A percentile compares a stretch with the other conserved stretches of the same genome.
These are phyloP conservation scores for Noctua fimbriata DNA, from an alignment of 2,888 invertebrate genomes.

Conservation along the genomic window DNA sequence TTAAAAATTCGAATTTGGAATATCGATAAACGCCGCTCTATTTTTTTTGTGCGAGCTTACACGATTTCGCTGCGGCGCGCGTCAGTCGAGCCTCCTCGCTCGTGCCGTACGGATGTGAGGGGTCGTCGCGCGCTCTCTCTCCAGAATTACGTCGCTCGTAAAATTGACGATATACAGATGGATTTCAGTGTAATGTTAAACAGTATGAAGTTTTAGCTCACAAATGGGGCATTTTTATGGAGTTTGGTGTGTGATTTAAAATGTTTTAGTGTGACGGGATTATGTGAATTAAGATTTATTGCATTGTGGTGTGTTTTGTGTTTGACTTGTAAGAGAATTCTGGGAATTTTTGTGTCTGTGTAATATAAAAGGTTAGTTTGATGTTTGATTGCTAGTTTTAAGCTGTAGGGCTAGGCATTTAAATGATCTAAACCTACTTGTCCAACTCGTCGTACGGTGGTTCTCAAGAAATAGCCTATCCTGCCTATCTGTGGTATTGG, in stretches of 20 bases:
- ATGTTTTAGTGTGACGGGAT: conserved; percentile 71
- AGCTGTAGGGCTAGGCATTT: conserved; percentile 28
- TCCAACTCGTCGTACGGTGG: conserved; percentile 34
- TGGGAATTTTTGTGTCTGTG: conserved; percentile 56
- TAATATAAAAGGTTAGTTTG: conserved; percentile 70
- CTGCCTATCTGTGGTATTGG: conserved; percentile 46
- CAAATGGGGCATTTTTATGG: conserved; percentile 67
- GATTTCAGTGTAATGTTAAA: conserved; percentile 75
- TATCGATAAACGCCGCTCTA: conserved; percentile 69
- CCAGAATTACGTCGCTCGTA: conserved; percentile 71
- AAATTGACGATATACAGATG: conserved; percentile 71
- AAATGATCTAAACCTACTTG: conserved; percentile 29
- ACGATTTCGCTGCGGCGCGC: conserved; percentile 63
- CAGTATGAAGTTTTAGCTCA: conserved; percentile 63
- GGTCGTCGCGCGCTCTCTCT: conserved; percentile 32
- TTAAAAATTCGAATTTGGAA: conserved; percentile 73
- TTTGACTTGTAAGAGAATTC: conserved; percentile 63
- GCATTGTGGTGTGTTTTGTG: conserved; percentile 68
- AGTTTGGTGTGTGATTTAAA: conserved; percentile 72
- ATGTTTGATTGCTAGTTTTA: conserved; percentile 49
- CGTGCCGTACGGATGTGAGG: conserved; percentile 53
- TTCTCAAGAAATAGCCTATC: conserved; percentile 45
- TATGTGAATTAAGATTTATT: conserved; percentile 69
- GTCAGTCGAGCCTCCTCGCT: conserved; percentile 77
- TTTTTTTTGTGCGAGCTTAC: conserved; percentile 68